Base-by-base conservation (phyloP, 1,140 invertebrate species). In the Drosophila rufa region DNA sequence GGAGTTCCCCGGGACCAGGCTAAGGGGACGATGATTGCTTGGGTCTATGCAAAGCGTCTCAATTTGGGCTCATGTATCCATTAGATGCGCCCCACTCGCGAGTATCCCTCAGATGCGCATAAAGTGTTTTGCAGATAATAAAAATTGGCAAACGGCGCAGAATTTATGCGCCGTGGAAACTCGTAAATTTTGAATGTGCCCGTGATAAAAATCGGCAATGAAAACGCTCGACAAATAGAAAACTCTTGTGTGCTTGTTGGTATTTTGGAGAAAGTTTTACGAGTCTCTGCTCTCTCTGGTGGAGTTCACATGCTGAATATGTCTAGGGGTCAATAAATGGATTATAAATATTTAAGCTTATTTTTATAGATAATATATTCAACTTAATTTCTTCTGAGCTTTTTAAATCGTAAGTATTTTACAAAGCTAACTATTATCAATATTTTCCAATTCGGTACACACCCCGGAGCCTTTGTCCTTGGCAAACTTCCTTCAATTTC, bases 121-220 rank as follows among this genome's bases (percentile, higher is more conserved):
- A 61, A 70, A 75, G 78, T 83, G 71, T 83, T 83, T 83, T 83
- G 57, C 80, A 79, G 80, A 82, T 83, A 83, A 83, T 83, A 83
- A 83, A 78, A 83, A 83, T 79, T 68, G 79, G 65, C 61, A 76
- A 83, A 74, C 67, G 57, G 47, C 47, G 22, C 64, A 19, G 17
- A 79, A 79, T 83, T 83, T 83, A 83, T 83, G 66, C 70, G 47
- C 62, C 71, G 70, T 53, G 57, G 60, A 83, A 64, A 68, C 40
- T 83, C 80, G 80, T 83, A 83, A 83, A 83, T 83, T 83, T 71
- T 79, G 70, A 79, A 83, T 83, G 81, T 76, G 43, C 30, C 45
- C 25, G 57, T 61, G 81, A 83, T 83, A 79, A 79, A 83, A 83
- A 83, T 83, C 76, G 33, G 66, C 64, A 55, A 46, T 75, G 61